phyloP scores from a whole-genome alignment of 2,888 invertebrate species.

The Andrena praecox region DNA sequence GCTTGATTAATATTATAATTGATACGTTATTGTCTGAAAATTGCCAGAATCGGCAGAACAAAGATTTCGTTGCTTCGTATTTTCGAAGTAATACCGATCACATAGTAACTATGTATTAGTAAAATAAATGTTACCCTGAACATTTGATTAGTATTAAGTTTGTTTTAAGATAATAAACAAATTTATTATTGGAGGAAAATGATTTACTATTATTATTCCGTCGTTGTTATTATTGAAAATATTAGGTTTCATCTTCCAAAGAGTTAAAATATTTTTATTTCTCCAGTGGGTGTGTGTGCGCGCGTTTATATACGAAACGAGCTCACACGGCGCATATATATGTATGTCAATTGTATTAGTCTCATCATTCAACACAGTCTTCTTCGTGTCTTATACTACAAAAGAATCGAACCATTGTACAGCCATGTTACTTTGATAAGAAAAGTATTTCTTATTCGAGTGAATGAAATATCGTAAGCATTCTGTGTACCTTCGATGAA shows the following conservation, averaged over 20 bases:
- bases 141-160: neutral
- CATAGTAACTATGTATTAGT: no score
- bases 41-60: no score
- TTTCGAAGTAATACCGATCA: no score
- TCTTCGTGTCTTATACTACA: constrained; percentile 27
- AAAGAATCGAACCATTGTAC: constrained; percentile 26
- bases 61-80: no score
- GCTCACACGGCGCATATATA: neutral
- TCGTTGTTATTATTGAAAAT: constrained; percentile 28
- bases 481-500: constrained; percentile 27
- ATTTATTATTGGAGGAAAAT: neutral
- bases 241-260: constrained; percentile 48
- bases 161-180: neutral
- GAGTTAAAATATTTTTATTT: constrained; percentile 67
- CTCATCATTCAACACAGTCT: constrained; percentile 42
- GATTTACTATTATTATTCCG: constrained; percentile 1
- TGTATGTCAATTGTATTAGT: constrained; percentile 24
- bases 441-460: constrained; percentile 29
- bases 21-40: no score
- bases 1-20: no score
- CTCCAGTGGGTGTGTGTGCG: neutral
- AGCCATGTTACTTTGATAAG: constrained; percentile 22
- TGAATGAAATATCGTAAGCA: constrained; percentile 21
- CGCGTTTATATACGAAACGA: constrained; percentile 6
- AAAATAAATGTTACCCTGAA: constrained; percentile 1